A percentile compares a stretch with the other conserved stretches of the same genome.
These are phyloP conservation scores for Formica selysi DNA, from an alignment of 1,140 invertebrate genomes.

Conservation along the genomic window DNA sequence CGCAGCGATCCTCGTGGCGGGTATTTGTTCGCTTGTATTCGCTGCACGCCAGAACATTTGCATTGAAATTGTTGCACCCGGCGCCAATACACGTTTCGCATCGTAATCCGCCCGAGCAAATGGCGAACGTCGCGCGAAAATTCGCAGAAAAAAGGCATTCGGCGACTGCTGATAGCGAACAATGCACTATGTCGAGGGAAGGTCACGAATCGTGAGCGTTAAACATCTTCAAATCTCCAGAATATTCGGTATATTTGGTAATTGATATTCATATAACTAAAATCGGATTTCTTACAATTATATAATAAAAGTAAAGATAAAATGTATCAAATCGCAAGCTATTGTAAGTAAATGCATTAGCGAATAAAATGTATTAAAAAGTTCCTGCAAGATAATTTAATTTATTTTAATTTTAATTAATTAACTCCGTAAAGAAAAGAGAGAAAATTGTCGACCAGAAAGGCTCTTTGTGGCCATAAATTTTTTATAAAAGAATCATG, in stretches of 20 bases:
- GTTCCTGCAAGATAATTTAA: not conserved
- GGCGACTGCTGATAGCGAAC: slow-evolving; percentile 14
- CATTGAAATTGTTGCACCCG: slow-evolving; percentile 81
- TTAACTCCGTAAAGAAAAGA: not conserved
- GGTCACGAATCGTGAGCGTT: slow-evolving; percentile 1
- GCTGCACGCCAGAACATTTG: slow-evolving; percentile 75
- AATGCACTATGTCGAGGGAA: slow-evolving; percentile 11
- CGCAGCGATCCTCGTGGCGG: slow-evolving; percentile 2
- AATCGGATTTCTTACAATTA: not conserved
- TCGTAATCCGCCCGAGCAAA: slow-evolving; percentile 70
- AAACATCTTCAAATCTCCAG: not conserved
- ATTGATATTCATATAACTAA: not conserved
- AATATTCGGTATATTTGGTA: not conserved
- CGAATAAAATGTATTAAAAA: not conserved
- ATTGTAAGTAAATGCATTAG: not conserved
- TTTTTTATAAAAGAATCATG: not conserved
- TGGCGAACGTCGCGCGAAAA: slow-evolving; percentile 22
- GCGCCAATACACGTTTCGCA: slow-evolving; percentile 72
- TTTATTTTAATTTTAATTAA: not conserved
- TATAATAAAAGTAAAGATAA: not conserved
- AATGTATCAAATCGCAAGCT: not conserved
- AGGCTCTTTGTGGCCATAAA: not conserved
- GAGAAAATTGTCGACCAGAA: not conserved
- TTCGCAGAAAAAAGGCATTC: slow-evolving; percentile 16
- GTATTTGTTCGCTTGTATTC: slow-evolving; percentile 75